These are phyloP conservation scores for Pyrrhosoma nymphula DNA, from an alignment of 2,888 invertebrate species.

Conservation along the genomic window DNA sequence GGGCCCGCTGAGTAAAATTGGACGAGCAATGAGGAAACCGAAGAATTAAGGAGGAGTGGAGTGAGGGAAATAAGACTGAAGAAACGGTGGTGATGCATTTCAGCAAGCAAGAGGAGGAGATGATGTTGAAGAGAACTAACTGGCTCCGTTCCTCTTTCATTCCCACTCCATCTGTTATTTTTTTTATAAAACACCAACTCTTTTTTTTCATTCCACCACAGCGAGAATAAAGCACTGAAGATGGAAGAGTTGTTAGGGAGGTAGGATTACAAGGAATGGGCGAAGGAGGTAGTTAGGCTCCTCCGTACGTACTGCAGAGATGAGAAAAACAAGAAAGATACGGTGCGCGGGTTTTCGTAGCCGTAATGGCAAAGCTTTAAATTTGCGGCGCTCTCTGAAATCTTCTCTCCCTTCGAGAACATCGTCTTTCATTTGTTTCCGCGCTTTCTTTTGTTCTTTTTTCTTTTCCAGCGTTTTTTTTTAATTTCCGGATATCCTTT, in stretches of 20 bases:
- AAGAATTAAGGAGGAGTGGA: neutral
- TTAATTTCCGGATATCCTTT: neutral
- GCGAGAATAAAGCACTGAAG: neutral
- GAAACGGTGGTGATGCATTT: neutral
- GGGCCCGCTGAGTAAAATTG: neutral
- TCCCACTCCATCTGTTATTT: neutral
- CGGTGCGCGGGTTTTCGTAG: neutral
- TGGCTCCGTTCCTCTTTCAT: neutral
- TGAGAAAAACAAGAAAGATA: neutral
- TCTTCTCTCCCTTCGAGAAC: neutral
- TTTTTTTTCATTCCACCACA: conserved; percentile 14
- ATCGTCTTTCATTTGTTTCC: neutral
- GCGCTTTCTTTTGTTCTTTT: neutral
- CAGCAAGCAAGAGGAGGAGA: neutral
- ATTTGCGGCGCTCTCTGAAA: neutral
- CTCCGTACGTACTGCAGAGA: neutral
- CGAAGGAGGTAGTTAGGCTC: neutral
- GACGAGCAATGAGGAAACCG: neutral
- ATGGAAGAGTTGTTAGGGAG: neutral
- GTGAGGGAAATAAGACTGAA: neutral
- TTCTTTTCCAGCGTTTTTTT: neutral
- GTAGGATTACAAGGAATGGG: conserved; percentile 1
- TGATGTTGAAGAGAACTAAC: neutral
- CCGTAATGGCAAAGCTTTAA: neutral
- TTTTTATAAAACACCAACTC: neutral